Conservation (phyloP, 2,888 invertebrate species). For the Pyrrhia umbra region DNA sequence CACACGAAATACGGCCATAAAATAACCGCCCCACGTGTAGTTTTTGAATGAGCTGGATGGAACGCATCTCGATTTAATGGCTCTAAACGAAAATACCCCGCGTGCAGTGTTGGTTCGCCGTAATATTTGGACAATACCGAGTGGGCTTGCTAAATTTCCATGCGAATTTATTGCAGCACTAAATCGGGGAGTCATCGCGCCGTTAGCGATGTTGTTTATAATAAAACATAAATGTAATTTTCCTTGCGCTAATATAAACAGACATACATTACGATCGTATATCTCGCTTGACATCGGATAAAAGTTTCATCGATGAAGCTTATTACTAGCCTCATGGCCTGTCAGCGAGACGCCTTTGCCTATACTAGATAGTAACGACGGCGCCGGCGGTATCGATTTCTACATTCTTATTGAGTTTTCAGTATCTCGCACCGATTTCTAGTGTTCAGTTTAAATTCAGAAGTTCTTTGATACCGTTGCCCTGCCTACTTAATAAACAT, state of each 20-base stretch:
- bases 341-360: conserved; percentile 40
- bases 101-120: conserved; percentile 76
- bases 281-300: conserved; percentile 49
- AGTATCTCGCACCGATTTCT: conserved; percentile 12
- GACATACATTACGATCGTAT: conserved; percentile 47
- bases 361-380: conserved; percentile 41
- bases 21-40: conserved; percentile 53
- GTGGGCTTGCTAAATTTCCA: conserved; percentile 79
- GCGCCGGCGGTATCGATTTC: conserved; percentile 53
- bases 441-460: conserved; percentile 21
- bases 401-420: conserved; percentile 52
- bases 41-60: conserved; percentile 61
- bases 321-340: conserved; percentile 48
- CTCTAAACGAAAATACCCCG: conserved; percentile 80
- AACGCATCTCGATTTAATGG: conserved; percentile 83
- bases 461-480: neutral
- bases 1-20: conserved; percentile 69
- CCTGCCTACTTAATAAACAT: conserved; percentile 2
- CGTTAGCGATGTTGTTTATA: conserved; percentile 64
- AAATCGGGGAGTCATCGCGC: conserved; percentile 73
- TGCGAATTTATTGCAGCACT: conserved; percentile 78
- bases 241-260: conserved; percentile 44
- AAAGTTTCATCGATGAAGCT: conserved; percentile 56
- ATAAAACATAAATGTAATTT: conserved; percentile 53
- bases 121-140: conserved; percentile 83